Evolutionary conservation across 2,113 vertebrate genomes (phyloP), one percentile per base, ranked within the genome.

Genomic region (Grallaria varia): DNA sequence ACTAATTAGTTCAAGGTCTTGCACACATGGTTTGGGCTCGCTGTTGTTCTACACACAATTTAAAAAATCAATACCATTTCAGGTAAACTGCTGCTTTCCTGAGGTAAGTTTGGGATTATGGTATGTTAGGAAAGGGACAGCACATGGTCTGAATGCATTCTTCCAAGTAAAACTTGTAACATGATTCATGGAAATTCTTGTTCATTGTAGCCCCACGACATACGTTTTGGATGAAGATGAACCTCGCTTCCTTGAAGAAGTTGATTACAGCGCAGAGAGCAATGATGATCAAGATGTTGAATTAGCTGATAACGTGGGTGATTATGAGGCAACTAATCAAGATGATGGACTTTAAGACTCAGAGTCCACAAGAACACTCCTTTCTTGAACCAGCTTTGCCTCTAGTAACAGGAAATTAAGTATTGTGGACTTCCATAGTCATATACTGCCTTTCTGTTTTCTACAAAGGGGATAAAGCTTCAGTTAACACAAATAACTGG

Each of bases 231-330:
- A 99, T 71, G 99, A 99, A 97, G 99, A 99, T 9, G 99, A 99
- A 93, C 99, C 99, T 47, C 98, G 98, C 82, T 99, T 99, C 95
- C 98, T 99, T 97, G 99, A 99, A 98, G 99, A 99, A 91, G 98
- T 99, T 91, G 99, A 99, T 98, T 99, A 99, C 98, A 99, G 99
- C 5, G 99, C 99, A 37, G 99, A 99, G 95, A 99, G 99, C 97
- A 99, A 99, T 62, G 99, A 99, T 22, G 99, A 99, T 42, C 96
- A 97, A 96, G 99, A 99, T 3, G 63, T 45, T 21, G 99, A 99
- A 82, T 91, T 98, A 90, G 95, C 93, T 82, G 98, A 98, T 93
- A 97, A 96, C 84, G 66, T 9, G 3, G 97, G 91, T 28, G 98
- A 98, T 90, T 98, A 96, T 95, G 98, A 98, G 66, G 91, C 97